Percentiles rank a stretch among this genome's conserved stretches.
These are phyloP conservation scores for Drosophila pseudotakahashii DNA, from an alignment of 2,888 invertebrate genomes.

Conservation along the genomic window DNA sequence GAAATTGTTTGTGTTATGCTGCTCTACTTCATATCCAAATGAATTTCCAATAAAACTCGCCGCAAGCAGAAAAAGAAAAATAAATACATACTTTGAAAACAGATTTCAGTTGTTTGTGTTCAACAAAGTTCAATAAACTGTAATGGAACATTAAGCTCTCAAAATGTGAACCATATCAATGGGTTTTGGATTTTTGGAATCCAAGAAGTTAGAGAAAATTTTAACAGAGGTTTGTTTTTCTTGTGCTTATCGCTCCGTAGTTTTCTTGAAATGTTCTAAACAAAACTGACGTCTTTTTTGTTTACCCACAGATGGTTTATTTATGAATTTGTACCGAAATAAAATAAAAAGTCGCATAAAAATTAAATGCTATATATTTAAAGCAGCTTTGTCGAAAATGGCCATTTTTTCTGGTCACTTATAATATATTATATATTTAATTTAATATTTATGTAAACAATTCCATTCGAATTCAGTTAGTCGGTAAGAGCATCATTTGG, in stretches of 20 bases:
- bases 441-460: too few species aligned
- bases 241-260: neutral
- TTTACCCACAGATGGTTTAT: neutral
- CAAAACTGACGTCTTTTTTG: neutral
- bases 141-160: constrained; percentile 67
- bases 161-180: constrained; percentile 25
- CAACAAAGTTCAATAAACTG: constrained; percentile 68
- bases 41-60: constrained; percentile 33
- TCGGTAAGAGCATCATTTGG: neutral
- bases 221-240: neutral
- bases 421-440: too few species aligned
- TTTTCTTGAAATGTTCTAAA: neutral
- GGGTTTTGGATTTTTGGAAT: constrained; percentile 33
- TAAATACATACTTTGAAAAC: constrained; percentile 14
- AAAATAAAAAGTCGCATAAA: too few species aligned
- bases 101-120: constrained; percentile 62
- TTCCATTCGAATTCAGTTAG: neutral
- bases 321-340: too few species aligned
- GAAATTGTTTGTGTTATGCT: constrained; percentile 6
- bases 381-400: too few species aligned
- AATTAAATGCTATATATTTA: too few species aligned
- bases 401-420: neutral
- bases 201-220: too few species aligned
- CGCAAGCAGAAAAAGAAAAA: constrained; percentile 47
- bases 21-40: constrained; percentile 15